phyloP scores from a whole-genome alignment of 2,797 vertebrate genomes.

The Scomberomorus guttatus region DNA sequence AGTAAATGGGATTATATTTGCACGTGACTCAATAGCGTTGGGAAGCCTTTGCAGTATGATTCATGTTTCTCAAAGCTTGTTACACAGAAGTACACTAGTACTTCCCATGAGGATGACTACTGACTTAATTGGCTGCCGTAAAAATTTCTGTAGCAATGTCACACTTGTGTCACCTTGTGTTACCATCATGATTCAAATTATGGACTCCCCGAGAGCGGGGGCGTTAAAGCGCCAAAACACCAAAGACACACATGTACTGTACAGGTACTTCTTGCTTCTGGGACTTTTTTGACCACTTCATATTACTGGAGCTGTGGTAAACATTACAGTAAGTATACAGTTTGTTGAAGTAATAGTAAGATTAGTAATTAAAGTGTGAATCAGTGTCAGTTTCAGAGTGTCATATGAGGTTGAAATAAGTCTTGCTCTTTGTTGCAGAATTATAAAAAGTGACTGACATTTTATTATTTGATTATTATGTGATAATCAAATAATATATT shows the following conservation, averaged over 20 bases:
- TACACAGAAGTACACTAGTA: background rate
- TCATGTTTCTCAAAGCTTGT: no score
- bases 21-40: no score
- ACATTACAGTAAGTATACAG: background rate
- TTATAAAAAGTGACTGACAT: no score
- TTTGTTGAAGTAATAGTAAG: no score
- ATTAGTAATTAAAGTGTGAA: no score
- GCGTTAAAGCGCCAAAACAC: background rate
- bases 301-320: background rate
- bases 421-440: no score
- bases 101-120: background rate
- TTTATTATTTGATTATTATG: no score
- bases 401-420: background rate
- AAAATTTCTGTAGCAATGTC: background rate
- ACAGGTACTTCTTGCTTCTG: constrained; percentile 28
- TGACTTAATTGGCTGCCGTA: no score
- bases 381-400: background rate
- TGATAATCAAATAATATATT: no score
- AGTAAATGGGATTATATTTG: no score
- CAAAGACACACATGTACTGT: background rate
- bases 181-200: background rate
- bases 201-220: background rate
- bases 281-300: constrained; percentile 7
- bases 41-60: background rate
- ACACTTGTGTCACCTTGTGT: background rate